Evolutionary conservation across 2,113 vertebrate species (phyloP).

Genomic region (Pithys albifrons): DNA sequence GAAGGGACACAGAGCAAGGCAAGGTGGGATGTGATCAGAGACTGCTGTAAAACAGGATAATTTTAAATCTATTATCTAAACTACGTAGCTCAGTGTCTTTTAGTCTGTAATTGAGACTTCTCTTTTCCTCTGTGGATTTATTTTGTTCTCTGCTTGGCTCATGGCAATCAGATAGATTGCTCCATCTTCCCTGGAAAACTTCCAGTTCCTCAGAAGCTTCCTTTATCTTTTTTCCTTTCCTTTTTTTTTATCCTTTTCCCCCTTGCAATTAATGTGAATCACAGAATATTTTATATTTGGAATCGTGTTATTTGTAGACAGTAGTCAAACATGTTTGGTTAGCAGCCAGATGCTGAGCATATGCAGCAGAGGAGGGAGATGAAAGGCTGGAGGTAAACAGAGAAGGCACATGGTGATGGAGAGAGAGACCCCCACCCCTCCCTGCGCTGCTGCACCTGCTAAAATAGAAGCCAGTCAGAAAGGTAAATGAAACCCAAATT

Average conservation of each 20-base stretch:
- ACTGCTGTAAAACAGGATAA: not conserved
- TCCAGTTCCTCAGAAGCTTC: not conserved
- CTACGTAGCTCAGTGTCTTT: not conserved
- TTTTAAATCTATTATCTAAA: not conserved
- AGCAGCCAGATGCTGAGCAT: conserved; percentile 54
- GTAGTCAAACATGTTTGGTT: conserved; percentile 13
- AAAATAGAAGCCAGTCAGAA: not conserved
- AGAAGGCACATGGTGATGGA: not conserved
- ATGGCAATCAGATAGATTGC: not conserved
- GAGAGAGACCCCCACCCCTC: not conserved
- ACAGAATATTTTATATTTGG: conserved; percentile 37
- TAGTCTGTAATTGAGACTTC: not conserved
- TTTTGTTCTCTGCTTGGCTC: not conserved
- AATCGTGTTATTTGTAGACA: conserved; percentile 34
- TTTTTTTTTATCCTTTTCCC: not conserved
- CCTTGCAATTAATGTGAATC: conserved; percentile 4
- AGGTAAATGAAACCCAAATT: conserved; percentile 3
- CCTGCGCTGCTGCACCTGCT: not conserved
- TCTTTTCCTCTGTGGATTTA: not conserved
- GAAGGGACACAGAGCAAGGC: not conserved
- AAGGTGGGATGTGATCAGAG: not conserved
- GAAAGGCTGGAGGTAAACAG: conserved; percentile 26
- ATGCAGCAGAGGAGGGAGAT: conserved; percentile 37
- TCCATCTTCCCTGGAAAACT: conserved; percentile 32
- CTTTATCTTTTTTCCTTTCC: not conserved